Conservation (phyloP, 2,888 invertebrate species). For the Pycnomerus fuliginosus region DNA sequence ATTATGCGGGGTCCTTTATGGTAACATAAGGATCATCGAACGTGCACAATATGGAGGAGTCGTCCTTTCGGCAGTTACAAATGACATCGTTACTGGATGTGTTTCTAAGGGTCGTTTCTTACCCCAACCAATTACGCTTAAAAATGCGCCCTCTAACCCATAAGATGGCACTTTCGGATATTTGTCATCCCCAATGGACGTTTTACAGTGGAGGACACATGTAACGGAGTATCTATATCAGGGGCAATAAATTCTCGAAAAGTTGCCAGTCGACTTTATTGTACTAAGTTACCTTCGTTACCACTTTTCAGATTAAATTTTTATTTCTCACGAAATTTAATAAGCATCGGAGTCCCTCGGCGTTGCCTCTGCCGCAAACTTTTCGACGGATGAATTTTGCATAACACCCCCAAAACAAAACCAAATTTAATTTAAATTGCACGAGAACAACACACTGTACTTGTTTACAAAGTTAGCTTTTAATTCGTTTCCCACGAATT, state of each 20-base stretch:
- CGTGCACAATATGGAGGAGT: constrained; percentile 32
- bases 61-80: constrained; percentile 38
- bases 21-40: constrained; percentile 29
- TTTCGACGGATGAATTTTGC: constrained; percentile 3
- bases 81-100: constrained; percentile 41
- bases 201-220: constrained; percentile 37
- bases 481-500: constrained; percentile 12
- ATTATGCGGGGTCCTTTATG: constrained; percentile 22
- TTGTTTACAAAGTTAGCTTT: constrained; percentile 16
- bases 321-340: neutral
- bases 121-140: constrained; percentile 38
- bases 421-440: constrained; percentile 16
- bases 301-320: neutral
- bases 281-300: constrained; percentile 18
- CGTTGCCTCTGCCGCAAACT: neutral
- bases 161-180: constrained; percentile 39
- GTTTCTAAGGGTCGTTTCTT: constrained; percentile 33
- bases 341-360: neutral
- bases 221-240: constrained; percentile 26
- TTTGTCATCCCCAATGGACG: constrained; percentile 40
- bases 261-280: constrained; percentile 20
- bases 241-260: constrained; percentile 21
- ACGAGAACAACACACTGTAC: constrained; percentile 16
- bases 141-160: constrained; percentile 33
- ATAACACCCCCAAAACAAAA: constrained; percentile 2